These are phyloP conservation scores for Darevskia mixta DNA, from an alignment of 2,797 vertebrate genomes.

Conservation along the genomic window DNA sequence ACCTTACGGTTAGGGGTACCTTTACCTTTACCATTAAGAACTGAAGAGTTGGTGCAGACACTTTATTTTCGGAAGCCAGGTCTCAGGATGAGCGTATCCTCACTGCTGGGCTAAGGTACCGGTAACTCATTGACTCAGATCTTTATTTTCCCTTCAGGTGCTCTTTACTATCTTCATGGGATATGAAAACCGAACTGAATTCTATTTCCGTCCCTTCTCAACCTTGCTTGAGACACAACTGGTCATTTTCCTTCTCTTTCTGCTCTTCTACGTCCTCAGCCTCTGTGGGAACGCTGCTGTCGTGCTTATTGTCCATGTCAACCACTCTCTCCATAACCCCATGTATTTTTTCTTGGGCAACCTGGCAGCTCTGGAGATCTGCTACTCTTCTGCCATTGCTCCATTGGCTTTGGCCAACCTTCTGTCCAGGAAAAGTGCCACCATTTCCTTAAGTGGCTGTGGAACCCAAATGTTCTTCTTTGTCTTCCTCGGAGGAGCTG, in stretches of 20 bases:
- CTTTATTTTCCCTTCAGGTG: not conserved
- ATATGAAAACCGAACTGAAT: conserved; percentile 44
- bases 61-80: not conserved
- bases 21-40: not conserved
- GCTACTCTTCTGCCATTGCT: conserved; percentile 55
- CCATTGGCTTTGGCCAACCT: conserved; percentile 61
- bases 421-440: conserved; percentile 57
- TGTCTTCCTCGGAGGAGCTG: conserved; percentile 62
- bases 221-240: conserved; percentile 40
- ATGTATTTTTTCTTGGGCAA: conserved; percentile 68
- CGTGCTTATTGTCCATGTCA: conserved; percentile 20
- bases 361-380: conserved; percentile 62
- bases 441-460: conserved; percentile 43
- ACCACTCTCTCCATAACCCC: conserved; percentile 51
- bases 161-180: not conserved
- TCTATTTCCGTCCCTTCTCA: conserved; percentile 63
- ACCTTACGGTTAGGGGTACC: too few relatives aligned
- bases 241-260: conserved; percentile 54
- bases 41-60: not conserved
- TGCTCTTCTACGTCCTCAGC: conserved; percentile 57
- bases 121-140: not conserved
- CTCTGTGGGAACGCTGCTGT: conserved; percentile 55
- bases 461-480: conserved; percentile 70
- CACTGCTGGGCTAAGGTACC: not conserved
- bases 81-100: not conserved